phyloP scores from a whole-genome alignment of 2,113 vertebrate species.

The Sakesphorus luctuosus region DNA sequence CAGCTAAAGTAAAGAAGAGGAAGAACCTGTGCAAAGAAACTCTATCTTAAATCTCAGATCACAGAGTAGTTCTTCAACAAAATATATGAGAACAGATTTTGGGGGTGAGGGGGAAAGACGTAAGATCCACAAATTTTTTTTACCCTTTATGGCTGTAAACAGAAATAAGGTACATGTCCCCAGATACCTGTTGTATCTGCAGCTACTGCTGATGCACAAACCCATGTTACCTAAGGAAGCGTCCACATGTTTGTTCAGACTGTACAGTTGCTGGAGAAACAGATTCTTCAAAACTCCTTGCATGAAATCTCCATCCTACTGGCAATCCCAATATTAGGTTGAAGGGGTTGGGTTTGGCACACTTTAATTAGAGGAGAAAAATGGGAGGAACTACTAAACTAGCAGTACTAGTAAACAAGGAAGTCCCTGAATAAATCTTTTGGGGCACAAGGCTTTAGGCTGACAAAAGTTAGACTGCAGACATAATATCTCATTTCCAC shows the following conservation, averaged over 20 bases:
- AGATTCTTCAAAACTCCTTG: background rate
- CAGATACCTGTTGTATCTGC: background rate
- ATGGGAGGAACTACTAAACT: background rate
- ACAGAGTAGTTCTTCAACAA: background rate
- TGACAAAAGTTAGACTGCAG: constrained; percentile 24
- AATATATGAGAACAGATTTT: background rate
- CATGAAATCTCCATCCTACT: background rate
- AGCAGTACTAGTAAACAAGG: constrained; percentile 6
- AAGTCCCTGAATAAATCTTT: constrained; percentile 55
- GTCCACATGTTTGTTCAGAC: background rate
- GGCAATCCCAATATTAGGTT: background rate
- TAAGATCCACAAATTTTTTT: background rate
- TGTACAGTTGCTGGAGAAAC: background rate
- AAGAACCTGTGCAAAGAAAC: background rate
- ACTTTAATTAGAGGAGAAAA: background rate
- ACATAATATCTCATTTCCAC: constrained; percentile 51
- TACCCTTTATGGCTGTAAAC: background rate
- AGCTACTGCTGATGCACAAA: background rate
- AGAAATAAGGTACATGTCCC: background rate
- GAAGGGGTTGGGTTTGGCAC: background rate
- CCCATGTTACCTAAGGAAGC: background rate
- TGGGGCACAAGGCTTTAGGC: background rate
- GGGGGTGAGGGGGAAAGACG: no score
- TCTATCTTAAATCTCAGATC: background rate
- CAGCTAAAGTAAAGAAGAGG: background rate